These are phyloP conservation scores for Peromyscus attwateri DNA, from an alignment of 2,797 vertebrate genomes.

Conservation along the genomic window DNA sequence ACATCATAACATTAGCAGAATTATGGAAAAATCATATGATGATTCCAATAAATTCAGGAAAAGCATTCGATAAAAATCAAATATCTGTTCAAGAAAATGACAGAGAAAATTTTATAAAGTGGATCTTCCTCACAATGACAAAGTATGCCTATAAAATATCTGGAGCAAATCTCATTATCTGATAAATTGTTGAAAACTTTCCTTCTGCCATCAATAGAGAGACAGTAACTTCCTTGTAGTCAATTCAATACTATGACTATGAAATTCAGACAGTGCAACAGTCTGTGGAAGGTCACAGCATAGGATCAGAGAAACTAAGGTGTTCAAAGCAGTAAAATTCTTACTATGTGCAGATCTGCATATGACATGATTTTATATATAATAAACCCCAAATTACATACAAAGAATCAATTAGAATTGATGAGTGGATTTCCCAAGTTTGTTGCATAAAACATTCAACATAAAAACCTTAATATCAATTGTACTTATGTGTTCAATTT, in stretches of 20 bases:
- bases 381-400: neutral
- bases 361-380: neutral
- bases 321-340: neutral
- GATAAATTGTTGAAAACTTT: constrained; percentile 19
- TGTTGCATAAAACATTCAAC: neutral
- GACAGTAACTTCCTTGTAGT: neutral
- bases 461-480: constrained; percentile 4
- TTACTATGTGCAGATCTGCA: neutral
- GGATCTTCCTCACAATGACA: neutral
- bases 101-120: neutral
- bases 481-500: neutral
- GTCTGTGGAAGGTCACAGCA: neutral
- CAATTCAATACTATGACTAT: neutral
- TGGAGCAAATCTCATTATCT: neutral
- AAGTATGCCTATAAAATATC: neutral
- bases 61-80: constrained; percentile 7
- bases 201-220: neutral
- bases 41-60: neutral
- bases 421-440: neutral
- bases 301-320: neutral
- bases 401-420: neutral
- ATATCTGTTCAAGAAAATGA: neutral
- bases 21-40: neutral
- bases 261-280: neutral
- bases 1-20: neutral